These are phyloP conservation scores for Coelopa pilipes DNA, from an alignment of 2,888 invertebrate genomes.

Conservation along the genomic window DNA sequence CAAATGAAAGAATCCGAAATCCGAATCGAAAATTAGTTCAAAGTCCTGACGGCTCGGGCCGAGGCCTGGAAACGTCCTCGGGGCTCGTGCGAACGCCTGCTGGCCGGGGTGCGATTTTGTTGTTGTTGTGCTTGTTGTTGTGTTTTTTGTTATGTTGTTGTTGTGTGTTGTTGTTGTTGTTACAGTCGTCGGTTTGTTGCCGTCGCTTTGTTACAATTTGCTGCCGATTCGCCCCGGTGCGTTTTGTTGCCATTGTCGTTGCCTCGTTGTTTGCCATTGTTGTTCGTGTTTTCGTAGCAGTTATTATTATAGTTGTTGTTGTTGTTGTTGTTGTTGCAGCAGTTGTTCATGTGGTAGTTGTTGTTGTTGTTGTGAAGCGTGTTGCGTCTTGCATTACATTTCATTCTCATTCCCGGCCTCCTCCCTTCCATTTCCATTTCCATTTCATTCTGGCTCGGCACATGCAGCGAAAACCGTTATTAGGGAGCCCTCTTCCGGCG, in stretches of 20 bases:
- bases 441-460: not conserved
- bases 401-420: constrained; percentile 2
- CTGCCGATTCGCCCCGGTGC: not conserved
- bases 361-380: constrained; percentile 33
- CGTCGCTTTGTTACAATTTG: constrained; percentile 20
- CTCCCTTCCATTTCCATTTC: not conserved
- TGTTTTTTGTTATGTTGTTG: not conserved
- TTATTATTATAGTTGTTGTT: not conserved
- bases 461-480: constrained; percentile 10
- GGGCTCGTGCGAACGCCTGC: not conserved
- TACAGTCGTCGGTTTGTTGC: not conserved
- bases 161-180: constrained; percentile 2
- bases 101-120: no score
- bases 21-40: no score
- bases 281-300: not conserved
- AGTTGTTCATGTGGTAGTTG: not conserved
- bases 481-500: not conserved
- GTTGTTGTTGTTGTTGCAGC: not conserved
- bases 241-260: not conserved
- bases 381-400: constrained; percentile 33
- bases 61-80: no score
- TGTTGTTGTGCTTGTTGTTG: not conserved
- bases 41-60: no score
- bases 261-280: not conserved
- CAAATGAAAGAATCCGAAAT: no score